Evolutionary conservation across 2,888 invertebrate genomes (phyloP).

Genomic region (Tridacna crocea): DNA sequence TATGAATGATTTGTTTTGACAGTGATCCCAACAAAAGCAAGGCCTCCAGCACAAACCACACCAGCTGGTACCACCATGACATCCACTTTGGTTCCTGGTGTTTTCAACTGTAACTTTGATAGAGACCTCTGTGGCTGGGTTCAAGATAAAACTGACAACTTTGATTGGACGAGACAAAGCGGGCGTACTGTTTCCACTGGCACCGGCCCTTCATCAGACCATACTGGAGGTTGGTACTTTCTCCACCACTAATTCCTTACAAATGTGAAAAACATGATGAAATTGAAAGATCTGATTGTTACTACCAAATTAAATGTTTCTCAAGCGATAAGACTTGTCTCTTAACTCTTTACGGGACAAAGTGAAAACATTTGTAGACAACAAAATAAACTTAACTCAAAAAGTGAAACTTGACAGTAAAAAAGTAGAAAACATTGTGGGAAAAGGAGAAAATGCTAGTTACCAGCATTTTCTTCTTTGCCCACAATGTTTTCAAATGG

Average conservation of each 20-base stretch:
- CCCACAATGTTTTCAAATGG: neutral
- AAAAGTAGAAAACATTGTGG: neutral
- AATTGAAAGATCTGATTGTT: too few relatives aligned
- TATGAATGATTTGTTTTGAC: slow-evolving; percentile 1
- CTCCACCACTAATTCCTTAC: slow-evolving; percentile 39
- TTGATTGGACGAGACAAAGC: slow-evolving; percentile 76
- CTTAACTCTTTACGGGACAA: too few relatives aligned
- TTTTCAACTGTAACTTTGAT: slow-evolving; percentile 78
- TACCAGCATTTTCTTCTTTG: neutral
- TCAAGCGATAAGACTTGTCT: too few relatives aligned
- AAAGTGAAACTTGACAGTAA: neutral
- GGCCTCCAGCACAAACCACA: slow-evolving; percentile 45
- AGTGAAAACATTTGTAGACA: too few relatives aligned
- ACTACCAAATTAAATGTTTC: too few relatives aligned
- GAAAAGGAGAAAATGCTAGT: neutral
- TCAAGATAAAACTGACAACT: slow-evolving; percentile 67
- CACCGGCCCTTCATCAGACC: slow-evolving; percentile 79
- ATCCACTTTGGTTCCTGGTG: slow-evolving; percentile 51
- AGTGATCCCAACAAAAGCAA: slow-evolving; percentile 60
- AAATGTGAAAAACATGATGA: neutral
- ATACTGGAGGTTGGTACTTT: slow-evolving; percentile 63
- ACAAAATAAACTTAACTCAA: too few relatives aligned
- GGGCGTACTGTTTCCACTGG: slow-evolving; percentile 62
- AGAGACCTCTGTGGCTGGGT: slow-evolving; percentile 75
- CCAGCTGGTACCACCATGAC: slow-evolving; percentile 30